phyloP scores from a whole-genome alignment of 2,797 vertebrate genomes.

The Rhinogobio ventralis region DNA sequence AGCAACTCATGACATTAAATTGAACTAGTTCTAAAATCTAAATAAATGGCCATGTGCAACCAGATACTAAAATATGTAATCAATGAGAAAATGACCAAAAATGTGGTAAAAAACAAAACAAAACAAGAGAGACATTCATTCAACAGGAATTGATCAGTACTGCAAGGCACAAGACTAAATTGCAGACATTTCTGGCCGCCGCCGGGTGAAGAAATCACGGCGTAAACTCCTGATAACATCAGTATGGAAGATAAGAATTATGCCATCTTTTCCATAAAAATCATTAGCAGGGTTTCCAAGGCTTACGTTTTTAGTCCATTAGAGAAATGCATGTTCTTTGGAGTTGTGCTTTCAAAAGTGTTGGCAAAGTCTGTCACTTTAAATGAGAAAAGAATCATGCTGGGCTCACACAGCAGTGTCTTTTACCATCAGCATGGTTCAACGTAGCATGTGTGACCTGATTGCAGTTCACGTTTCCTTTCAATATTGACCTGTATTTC shows the following conservation, averaged over 20 bases:
- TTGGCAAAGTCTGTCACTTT: constrained; percentile 37
- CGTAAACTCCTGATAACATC: constrained; percentile 16
- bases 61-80: constrained; percentile 38
- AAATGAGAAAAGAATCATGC: constrained; percentile 46
- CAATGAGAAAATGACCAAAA: constrained; percentile 42
- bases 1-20: constrained; percentile 33
- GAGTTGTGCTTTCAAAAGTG: constrained; percentile 56
- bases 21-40: constrained; percentile 39
- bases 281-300: constrained; percentile 36
- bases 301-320: constrained; percentile 32
- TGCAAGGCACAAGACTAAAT: constrained; percentile 53
- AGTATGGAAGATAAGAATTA: not conserved
- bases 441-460: not conserved
- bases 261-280: constrained; percentile 28
- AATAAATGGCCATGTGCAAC: constrained; percentile 47
- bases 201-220: constrained; percentile 8
- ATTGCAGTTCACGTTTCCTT: constrained; percentile 19
- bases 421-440: constrained; percentile 15
- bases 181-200: constrained; percentile 43
- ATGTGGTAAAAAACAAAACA: constrained; percentile 1
- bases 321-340: constrained; percentile 38
- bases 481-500: constrained; percentile 27
- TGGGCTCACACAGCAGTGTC: constrained; percentile 30
- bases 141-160: constrained; percentile 34
- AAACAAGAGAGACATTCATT: constrained; percentile 33